Conservation (phyloP, 2,797 vertebrate genomes). For the Margarornis squamiger region DNA sequence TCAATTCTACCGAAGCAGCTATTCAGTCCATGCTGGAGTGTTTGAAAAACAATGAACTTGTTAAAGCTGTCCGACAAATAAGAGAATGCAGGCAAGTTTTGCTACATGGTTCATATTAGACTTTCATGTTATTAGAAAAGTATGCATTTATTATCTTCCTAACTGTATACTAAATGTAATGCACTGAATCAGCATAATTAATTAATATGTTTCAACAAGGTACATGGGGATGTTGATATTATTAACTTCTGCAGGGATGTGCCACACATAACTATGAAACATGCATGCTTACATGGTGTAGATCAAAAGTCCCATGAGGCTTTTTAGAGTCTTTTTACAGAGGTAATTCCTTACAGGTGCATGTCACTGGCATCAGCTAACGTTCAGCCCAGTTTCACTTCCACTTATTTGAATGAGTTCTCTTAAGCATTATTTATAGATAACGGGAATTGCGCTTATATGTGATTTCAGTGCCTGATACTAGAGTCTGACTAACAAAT, state of each 20-base stretch:
- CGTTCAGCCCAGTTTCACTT: not conserved
- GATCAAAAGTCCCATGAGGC: not conserved
- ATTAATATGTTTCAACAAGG: not conserved
- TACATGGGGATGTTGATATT: too few relatives aligned
- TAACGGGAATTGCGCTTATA: not conserved
- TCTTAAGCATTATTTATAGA: not conserved
- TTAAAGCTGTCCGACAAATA: conserved; percentile 91
- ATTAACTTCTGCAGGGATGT: not conserved
- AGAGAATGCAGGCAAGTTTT: conserved; percentile 91
- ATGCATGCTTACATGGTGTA: not conserved
- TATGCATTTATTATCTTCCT: not conserved
- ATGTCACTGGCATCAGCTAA: not conserved
- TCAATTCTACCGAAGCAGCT: conserved; percentile 89
- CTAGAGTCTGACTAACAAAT: not conserved
- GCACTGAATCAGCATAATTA: not conserved
- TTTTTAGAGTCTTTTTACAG: not conserved
- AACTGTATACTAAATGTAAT: not conserved
- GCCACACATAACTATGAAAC: not conserved
- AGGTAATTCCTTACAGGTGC: not conserved
- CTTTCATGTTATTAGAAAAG: not conserved
- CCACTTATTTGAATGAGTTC: not conserved
- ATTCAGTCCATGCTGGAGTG: conserved; percentile 97
- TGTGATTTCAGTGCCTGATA: not conserved
- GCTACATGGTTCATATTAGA: not conserved
- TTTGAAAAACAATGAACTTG: conserved; percentile 91